phyloP scores from a whole-genome alignment of 2,113 vertebrate genomes.

The Bettongia penicillata region DNA sequence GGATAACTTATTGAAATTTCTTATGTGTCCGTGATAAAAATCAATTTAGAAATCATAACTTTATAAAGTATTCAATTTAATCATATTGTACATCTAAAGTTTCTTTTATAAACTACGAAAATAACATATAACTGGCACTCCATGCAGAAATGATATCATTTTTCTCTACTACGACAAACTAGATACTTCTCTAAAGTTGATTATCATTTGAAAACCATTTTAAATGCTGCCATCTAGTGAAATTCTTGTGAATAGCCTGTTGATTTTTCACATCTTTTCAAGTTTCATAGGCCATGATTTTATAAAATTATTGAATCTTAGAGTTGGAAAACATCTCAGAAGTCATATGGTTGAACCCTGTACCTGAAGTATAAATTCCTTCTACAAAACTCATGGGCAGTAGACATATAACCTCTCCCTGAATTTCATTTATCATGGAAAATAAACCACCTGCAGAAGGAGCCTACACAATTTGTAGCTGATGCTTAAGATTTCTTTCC shows the following conservation, averaged over 20 bases:
- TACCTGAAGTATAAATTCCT: fast-evolving
- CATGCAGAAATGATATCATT: constrained; percentile 49
- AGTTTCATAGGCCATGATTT: not conserved
- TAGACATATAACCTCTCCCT: not conserved
- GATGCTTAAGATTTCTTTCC: not conserved
- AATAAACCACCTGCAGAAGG: not conserved
- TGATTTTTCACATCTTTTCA: not conserved
- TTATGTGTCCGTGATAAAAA: constrained; percentile 45
- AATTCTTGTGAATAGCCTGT: constrained; percentile 32
- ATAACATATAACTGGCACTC: constrained; percentile 70
- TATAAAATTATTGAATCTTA: not conserved
- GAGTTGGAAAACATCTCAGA: not conserved
- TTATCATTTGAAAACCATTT: constrained; percentile 39
- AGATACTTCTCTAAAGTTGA: not conserved
- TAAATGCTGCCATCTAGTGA: constrained; percentile 87
- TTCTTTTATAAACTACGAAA: constrained; percentile 77
- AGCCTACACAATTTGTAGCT: not conserved
- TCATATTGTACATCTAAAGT: constrained; percentile 55
- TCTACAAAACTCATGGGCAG: not conserved
- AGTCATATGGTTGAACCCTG: not conserved
- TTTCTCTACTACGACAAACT: not conserved
- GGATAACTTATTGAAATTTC: constrained; percentile 63
- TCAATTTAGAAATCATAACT: constrained; percentile 53
- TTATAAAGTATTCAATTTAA: constrained; percentile 29
- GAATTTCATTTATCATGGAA: not conserved